These are phyloP conservation scores for Prosapia bicincta DNA, from an alignment of 2,888 invertebrate species.

Conservation along the genomic window DNA sequence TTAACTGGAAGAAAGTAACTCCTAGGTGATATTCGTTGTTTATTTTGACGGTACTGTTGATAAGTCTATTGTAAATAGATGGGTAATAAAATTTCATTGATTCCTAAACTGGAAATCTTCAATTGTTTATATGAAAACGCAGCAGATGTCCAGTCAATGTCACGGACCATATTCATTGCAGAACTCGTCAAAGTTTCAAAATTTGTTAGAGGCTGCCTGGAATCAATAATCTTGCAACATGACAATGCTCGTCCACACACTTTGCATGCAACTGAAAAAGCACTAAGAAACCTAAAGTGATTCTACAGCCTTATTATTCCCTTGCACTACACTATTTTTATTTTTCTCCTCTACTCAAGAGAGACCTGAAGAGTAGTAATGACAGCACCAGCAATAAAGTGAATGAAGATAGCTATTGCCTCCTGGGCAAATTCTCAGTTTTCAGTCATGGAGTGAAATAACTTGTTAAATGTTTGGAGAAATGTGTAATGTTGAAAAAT, in stretches of 20 bases:
- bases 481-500: neutral
- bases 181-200: neutral
- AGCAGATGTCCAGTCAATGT: neutral
- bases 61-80: neutral
- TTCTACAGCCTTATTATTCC: neutral
- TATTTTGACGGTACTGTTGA: neutral
- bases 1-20: no score
- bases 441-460: neutral
- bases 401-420: no score
- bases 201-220: neutral
- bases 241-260: slow-evolving; percentile 2
- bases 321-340: no score
- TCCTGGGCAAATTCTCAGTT: neutral
- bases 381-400: no score
- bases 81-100: neutral
- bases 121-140: neutral
- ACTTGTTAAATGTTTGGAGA: no score
- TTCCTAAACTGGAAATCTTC: neutral
- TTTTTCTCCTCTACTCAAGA: no score
- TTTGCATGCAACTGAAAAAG: neutral
- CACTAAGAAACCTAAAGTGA: neutral
- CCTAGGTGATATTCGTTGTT: no score
- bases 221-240: slow-evolving; percentile 4
- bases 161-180: neutral
- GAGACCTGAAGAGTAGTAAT: no score